phyloP scores from a whole-genome alignment of 2,888 invertebrate species.

The Epirrhoe alternata region DNA sequence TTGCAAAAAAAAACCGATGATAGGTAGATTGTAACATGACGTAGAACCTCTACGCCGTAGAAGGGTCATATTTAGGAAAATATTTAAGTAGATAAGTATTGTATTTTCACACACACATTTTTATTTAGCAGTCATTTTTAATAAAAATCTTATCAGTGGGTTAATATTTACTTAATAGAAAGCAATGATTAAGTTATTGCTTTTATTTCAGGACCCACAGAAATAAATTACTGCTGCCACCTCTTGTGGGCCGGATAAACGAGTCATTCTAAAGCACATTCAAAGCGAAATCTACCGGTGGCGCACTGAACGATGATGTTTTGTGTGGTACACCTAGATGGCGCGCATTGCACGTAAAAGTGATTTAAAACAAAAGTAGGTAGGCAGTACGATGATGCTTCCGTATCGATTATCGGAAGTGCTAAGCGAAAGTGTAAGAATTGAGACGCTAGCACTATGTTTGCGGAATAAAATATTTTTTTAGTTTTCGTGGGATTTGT shows the following conservation, averaged over 20 bases:
- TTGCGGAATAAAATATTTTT: conserved; percentile 39
- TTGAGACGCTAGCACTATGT: background rate
- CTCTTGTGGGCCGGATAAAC: conserved; percentile 21
- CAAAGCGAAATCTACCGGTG: conserved; percentile 52
- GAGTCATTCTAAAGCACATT: conserved; percentile 1
- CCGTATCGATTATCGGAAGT: conserved; percentile 34
- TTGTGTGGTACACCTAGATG: conserved; percentile 48
- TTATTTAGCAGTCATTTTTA: too few relatives aligned
- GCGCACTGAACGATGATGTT: conserved; percentile 19
- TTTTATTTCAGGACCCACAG: background rate
- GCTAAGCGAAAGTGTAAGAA: conserved; percentile 44
- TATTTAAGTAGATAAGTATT: too few relatives aligned
- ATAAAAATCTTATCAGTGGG: too few relatives aligned
- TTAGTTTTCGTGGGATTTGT: conserved; percentile 39
- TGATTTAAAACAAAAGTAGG: conserved; percentile 3
- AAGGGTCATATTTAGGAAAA: background rate
- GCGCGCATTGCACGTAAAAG: conserved; percentile 41
- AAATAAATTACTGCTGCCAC: conserved; percentile 26
- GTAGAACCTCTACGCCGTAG: conserved; percentile 21
- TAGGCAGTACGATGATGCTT: conserved; percentile 9
- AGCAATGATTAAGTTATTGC: background rate
- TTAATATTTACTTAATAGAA: too few relatives aligned
- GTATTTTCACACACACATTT: too few relatives aligned
- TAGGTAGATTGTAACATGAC: background rate
- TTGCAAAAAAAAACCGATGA: background rate